Conservation (phyloP, 2,888 invertebrate genomes). For the Aphrophora alni region DNA sequence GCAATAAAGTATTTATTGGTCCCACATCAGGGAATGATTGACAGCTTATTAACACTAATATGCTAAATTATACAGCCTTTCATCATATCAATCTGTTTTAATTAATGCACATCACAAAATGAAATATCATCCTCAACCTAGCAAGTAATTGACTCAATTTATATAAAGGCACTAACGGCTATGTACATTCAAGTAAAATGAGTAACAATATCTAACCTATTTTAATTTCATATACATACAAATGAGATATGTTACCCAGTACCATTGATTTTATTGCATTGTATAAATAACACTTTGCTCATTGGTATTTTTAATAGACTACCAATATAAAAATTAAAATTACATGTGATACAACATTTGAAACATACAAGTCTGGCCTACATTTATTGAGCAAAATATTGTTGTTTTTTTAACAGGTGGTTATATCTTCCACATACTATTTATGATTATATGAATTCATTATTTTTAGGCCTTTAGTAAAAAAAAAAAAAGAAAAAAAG, state of each 20-base stretch:
- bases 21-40: not conserved
- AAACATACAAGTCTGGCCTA: no score
- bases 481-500: no score
- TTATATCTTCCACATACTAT: no score
- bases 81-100: not conserved
- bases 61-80: not conserved
- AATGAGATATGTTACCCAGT: not conserved
- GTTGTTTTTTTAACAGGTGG: no score
- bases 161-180: not conserved
- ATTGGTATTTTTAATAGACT: not conserved
- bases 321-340: not conserved
- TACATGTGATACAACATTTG: no score
- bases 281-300: not conserved
- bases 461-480: no score
- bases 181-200: not conserved
- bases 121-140: not conserved
- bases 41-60: not conserved
- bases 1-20: not conserved
- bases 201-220: not conserved
- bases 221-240: not conserved
- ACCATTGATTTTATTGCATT: not conserved
- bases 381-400: no score
- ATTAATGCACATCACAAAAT: not conserved
- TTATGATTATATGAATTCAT: no score
- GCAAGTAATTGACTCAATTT: conserved; percentile 1